Base-by-base conservation (phyloP, 2,113 vertebrate genomes). In the Pseudolaguvia tuberculata region DNA sequence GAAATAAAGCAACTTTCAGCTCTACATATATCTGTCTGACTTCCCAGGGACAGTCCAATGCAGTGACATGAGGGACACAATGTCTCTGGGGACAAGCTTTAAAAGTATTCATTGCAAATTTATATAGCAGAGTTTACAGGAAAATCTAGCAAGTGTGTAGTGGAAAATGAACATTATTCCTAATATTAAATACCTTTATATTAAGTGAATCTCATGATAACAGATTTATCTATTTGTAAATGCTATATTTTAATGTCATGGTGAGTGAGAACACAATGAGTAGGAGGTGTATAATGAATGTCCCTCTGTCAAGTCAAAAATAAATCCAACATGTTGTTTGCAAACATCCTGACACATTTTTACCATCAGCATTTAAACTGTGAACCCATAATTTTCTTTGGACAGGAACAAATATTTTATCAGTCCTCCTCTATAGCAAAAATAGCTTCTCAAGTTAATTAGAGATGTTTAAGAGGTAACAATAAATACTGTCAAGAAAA, bases 331-430 rank as follows among this genome's bases (percentile, higher is more conserved):
- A 42, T 42, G 29, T 25, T 13, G 13, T 11, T 27, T 27, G 14
- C 21, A 25, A 20, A 42, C 31, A 35, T 62, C 53, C 18, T 17
- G n/a, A 45, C 71, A 61, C 27, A 83, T 71, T 73, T 80, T 78
- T 84, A 80, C 70, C 70, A 78, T 79, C 50, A 61, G 75, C 80
- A 68, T 70, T 79, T 79, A 76, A 73, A 62, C 12, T 42, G 63
- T 66, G 48, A 35, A 80, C 71, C 65, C 61, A 71, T 61, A 56
- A 78, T 80, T 82, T 74, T 80, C 79, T 73, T 52, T 53, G 59
- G 77, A 86, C 84, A 76, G 71, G 15, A 83, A 76, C 83, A 86
- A 83, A 85, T 88, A 84, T 78, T 82, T 31, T 59, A 74, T 69
- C 4, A 9, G 58, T 56, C 47, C 70, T 58, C 69, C 47, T 56